A percentile compares a stretch with the other conserved stretches of the same genome.
Evolutionary conservation across 2,113 vertebrate genomes (phyloP).

Genomic region (Polyodon spathula): DNA sequence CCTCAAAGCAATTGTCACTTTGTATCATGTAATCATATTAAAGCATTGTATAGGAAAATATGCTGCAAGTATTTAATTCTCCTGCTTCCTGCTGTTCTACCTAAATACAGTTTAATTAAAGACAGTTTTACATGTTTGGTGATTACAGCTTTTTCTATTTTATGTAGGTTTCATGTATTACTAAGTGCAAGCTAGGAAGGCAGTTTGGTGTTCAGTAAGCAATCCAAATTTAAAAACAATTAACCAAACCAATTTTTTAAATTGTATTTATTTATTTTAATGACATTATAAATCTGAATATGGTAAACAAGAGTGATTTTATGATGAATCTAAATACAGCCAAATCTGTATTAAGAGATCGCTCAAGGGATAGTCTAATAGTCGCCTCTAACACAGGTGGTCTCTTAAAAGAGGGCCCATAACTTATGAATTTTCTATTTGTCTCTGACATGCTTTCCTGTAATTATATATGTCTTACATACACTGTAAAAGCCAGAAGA

Average conservation of each 20-base stretch:
- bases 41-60: constrained; percentile 13
- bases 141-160: constrained; percentile 22
- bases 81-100: constrained; percentile 14
- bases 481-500: too few relatives aligned
- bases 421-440: too few relatives aligned
- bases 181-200: constrained; percentile 5
- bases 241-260: too few relatives aligned
- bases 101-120: too few relatives aligned
- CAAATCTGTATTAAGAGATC: too few relatives aligned
- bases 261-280: constrained; percentile 2
- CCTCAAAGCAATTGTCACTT: constrained; percentile 3
- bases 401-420: too few relatives aligned
- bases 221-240: constrained; percentile 7
- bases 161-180: constrained; percentile 10
- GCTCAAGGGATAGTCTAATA: too few relatives aligned
- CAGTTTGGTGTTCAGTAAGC: constrained; percentile 10
- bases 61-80: constrained; percentile 19
- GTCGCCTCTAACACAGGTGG: too few relatives aligned
- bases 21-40: constrained; percentile 14
- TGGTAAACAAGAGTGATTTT: too few relatives aligned
- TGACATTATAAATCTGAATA: not conserved
- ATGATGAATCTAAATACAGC: too few relatives aligned
- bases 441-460: too few relatives aligned
- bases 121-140: constrained; percentile 15
- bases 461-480: too few relatives aligned